Evolutionary conservation across 2,888 invertebrate genomes (phyloP).

Genomic region (Rhimphoctona megacephalus): DNA sequence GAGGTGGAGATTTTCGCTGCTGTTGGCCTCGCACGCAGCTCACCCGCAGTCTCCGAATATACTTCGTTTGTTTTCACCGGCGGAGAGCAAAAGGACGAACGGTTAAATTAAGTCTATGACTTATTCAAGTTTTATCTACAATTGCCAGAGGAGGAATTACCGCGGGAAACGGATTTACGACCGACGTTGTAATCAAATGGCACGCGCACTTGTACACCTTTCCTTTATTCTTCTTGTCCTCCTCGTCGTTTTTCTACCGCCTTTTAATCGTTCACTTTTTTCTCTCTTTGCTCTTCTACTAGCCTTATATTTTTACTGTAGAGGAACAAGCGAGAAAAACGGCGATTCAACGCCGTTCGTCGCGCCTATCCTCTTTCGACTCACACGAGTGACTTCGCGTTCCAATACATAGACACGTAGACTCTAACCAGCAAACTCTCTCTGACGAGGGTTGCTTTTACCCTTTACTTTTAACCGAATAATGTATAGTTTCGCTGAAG

Average conservation of each 20-base stretch:
- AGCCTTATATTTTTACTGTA: slow-evolving; percentile 30
- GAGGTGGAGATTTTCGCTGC: slow-evolving; percentile 75
- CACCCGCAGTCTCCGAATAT: slow-evolving; percentile 40
- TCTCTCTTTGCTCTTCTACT: slow-evolving; percentile 45
- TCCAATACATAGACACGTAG: neutral
- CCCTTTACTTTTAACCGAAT: slow-evolving; percentile 54
- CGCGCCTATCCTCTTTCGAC: slow-evolving; percentile 44
- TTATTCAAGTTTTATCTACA: slow-evolving; percentile 84
- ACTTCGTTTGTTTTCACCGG: slow-evolving; percentile 54
- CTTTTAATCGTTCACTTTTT: slow-evolving; percentile 63
- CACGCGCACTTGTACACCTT: slow-evolving; percentile 70
- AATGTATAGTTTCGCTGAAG: slow-evolving; percentile 18
- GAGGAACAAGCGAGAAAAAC: neutral
- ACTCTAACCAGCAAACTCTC: slow-evolving; percentile 21
- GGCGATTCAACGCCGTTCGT: slow-evolving; percentile 34
- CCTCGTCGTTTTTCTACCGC: slow-evolving; percentile 44
- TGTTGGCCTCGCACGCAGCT: slow-evolving; percentile 63
- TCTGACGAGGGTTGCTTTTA: slow-evolving; percentile 48
- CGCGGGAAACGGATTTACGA: slow-evolving; percentile 77
- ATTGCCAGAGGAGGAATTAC: slow-evolving; percentile 82
- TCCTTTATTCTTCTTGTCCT: slow-evolving; percentile 36
- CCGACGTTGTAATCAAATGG: slow-evolving; percentile 80
- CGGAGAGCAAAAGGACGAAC: slow-evolving; percentile 57
- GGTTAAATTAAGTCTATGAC: slow-evolving; percentile 84
- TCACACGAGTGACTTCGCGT: slow-evolving; percentile 18